Base-by-base conservation (phyloP, 1,140 invertebrate species). In the Drosophila obscura region DNA sequence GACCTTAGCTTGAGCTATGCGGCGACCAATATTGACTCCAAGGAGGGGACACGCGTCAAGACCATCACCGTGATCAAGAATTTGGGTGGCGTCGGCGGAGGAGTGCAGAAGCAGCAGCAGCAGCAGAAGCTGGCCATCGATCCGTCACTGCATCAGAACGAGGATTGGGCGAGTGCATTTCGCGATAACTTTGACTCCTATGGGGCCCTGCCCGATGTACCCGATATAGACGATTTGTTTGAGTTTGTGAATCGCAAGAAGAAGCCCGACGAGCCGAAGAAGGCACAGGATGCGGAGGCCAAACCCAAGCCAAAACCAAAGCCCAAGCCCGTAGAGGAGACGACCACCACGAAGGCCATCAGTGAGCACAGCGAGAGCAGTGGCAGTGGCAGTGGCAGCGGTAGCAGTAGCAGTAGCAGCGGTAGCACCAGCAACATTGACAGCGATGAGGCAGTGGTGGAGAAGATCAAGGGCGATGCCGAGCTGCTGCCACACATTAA, bases 1-100 rank as follows among this genome's bases (percentile, higher is more conserved):
- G 91, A 92, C 49, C 76, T 91, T 5, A 92, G 91, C 60, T 58
- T 92, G 11, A 91, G 91, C 55, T 92, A 92, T 84, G 71, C 91
- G 11, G 91, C 91, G 6, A 91, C 91, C 35, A 90, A 92, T 45
- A 92, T 92, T 19, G 84, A 92, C 49, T 91, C 90, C 55, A 92
- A 90, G 51, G 91, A 90, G 46, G 91, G 91, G n/a, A 91, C 91
- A 11, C 91, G 84, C 24, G 84, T 92, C 1, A 92, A 92, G 76
- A 92, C 91, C 28, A 90, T 92, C 13, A 92, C 91, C 1, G 90
- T 92, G 5, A 92, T 92, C 45, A 92, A 92, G 56, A 92, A 90
- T 66, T 57, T 90, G 24, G 84, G 84, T 1, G 76, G 83, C 28
- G 52, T 77, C 44, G 44, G 50, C 9, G 78, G 59, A 39, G 80